Evolutionary conservation across 2,797 vertebrate genomes (phyloP).

Genomic region (Eidolon dupreanum): DNA sequence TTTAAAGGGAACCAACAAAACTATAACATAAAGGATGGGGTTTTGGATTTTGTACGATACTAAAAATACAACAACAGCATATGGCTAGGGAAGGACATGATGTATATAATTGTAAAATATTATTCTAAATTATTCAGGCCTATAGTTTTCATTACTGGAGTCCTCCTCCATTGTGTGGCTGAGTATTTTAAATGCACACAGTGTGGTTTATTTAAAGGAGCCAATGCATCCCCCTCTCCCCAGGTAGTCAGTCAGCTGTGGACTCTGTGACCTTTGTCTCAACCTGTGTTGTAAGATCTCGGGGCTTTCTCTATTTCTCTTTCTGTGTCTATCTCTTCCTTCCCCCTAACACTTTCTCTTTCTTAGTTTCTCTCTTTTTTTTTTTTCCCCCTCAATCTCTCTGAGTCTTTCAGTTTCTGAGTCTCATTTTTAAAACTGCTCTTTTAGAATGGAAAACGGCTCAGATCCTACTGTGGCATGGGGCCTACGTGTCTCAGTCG

Average conservation of each 20-base stretch:
- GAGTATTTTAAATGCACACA: constrained; percentile 91
- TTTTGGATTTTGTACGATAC: constrained; percentile 86
- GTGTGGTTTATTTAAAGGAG: constrained; percentile 91
- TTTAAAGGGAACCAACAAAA: constrained; percentile 85
- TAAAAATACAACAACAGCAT: constrained; percentile 85
- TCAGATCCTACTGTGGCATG: constrained; percentile 84
- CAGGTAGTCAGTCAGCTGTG: constrained; percentile 86
- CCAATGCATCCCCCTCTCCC: constrained; percentile 76
- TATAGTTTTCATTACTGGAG: constrained; percentile 88
- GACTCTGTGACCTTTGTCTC: constrained; percentile 87
- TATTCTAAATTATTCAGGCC: constrained; percentile 90
- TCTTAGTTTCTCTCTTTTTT: constrained; percentile 61
- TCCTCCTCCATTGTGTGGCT: constrained; percentile 89
- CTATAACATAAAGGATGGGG: constrained; percentile 74
- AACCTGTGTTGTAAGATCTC: constrained; percentile 85
- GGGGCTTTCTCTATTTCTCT: constrained; percentile 73
- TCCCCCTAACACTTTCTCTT: constrained; percentile 49
- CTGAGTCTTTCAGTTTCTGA: constrained; percentile 57
- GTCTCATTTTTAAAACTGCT: constrained; percentile 75
- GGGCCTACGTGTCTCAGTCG: constrained; percentile 84
- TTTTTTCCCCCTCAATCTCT: constrained; percentile 46
- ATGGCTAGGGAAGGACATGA: constrained; percentile 84
- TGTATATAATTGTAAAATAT: constrained; percentile 92
- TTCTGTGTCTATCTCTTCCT: constrained; percentile 40
- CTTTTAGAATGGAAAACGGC: constrained; percentile 81